Evolutionary conservation across 2,113 vertebrate species (phyloP), one percentile per base, ranked within the genome.

Genomic region (Hippocampus mohnikei): DNA sequence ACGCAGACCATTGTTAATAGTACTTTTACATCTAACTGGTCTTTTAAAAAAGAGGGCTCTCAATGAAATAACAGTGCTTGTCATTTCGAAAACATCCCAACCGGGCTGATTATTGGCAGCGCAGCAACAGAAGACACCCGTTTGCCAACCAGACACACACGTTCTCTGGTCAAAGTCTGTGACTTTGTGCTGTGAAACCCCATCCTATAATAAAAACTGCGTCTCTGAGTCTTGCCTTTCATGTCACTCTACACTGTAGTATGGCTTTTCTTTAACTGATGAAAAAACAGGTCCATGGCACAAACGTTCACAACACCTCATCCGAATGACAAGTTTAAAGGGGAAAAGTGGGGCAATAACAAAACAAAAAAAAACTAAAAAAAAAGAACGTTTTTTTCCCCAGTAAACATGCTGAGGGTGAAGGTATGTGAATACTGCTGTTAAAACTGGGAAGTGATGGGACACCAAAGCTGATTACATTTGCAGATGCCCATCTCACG

Each of bases 251-350:
- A 82, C 81, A 79, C 71, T 25, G 20, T 8, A 79, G 74, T 90
- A 90, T 91, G 90, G 90, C 90, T 90, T 90, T 86, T 82, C 81
- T 81, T 71, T 79, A 27, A 75, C 79, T 56, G 77, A 76, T 67
- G 33, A 74, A 56, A 67, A 50, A 55, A 80, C 73, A 73, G 70
- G 73, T 64, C 69, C 61, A 85, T 87, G 81, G 84, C 85, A 87
- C 86, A 76, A 71, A 69, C 84, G 79, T 74, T 84, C 48, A 78
- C 33, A 74, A 66, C 58, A 40, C 71, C 70, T 67, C 25, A 42
- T 82, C 74, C 58, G 71, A 77, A 81, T 41, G 44, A 33, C 58
- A 69, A 73, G 62, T 69, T 65, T 69, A 21, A 59, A 37, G 27
- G 25, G 3, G 37, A 71, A 63, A 58, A 18, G 16, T 29, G 18